Evolutionary conservation across 2,113 vertebrate species (phyloP).

Genomic region (Lampris incognitus): DNA sequence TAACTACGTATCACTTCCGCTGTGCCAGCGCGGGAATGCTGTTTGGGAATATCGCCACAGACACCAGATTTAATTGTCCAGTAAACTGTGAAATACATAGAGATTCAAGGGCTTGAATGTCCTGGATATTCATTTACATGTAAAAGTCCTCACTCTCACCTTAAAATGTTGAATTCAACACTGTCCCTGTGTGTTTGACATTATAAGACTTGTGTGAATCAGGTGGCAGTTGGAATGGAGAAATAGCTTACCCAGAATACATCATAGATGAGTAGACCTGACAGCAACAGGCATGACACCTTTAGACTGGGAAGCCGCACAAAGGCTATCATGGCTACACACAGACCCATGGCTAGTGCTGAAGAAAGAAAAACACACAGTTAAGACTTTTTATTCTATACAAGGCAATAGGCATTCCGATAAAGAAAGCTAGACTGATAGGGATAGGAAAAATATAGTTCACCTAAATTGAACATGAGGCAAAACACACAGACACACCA

Average conservation of each 20-base stretch:
- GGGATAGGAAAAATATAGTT: neutral
- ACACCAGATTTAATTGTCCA: too few relatives aligned
- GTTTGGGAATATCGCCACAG: too few relatives aligned
- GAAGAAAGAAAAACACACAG: slow-evolving; percentile 8
- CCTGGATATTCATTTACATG: too few relatives aligned
- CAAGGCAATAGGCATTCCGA: neutral
- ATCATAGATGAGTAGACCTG: slow-evolving; percentile 98
- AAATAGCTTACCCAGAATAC: slow-evolving; percentile 95
- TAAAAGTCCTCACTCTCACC: too few relatives aligned
- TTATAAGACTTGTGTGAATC: neutral
- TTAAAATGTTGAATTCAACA: too few relatives aligned
- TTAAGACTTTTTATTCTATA: neutral
- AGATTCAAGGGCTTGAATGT: too few relatives aligned
- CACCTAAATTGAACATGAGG: neutral
- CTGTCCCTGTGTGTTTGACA: neutral
- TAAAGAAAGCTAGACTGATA: too few relatives aligned
- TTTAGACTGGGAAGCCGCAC: slow-evolving; percentile 98
- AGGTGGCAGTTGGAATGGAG: neutral
- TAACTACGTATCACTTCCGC: too few relatives aligned
- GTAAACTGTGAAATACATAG: too few relatives aligned
- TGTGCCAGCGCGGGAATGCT: too few relatives aligned
- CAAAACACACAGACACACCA: neutral
- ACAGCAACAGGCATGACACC: slow-evolving; percentile 98
- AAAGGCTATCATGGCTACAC: slow-evolving; percentile 99
- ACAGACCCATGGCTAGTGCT: slow-evolving; percentile 99